Conservation (phyloP, 2,113 vertebrate genomes). For the Colossoma macropomum region DNA sequence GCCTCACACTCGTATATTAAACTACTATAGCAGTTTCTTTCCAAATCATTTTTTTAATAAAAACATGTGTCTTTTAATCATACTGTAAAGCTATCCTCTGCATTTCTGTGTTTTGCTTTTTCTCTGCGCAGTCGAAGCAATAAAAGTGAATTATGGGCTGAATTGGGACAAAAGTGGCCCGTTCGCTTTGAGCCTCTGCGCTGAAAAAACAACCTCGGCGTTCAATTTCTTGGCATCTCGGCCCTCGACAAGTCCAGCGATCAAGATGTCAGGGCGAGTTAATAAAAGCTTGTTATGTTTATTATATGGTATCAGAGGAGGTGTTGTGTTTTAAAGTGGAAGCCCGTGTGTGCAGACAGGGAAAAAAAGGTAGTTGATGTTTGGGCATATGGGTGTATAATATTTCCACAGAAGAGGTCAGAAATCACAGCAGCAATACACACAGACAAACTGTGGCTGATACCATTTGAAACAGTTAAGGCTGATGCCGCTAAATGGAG, state of each 20-base stretch:
- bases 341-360: conserved; percentile 14
- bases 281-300: conserved; percentile 46
- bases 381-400: conserved; percentile 28
- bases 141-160: conserved; percentile 41
- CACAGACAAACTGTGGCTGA: conserved; percentile 1
- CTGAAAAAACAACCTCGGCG: neutral
- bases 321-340: conserved; percentile 35
- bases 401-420: conserved; percentile 19
- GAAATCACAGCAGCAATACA: conserved; percentile 21
- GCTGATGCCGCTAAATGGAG: conserved; percentile 26
- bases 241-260: conserved; percentile 6
- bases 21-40: conserved; percentile 36
- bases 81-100: conserved; percentile 38
- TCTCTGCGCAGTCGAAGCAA: conserved; percentile 3
- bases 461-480: neutral
- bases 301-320: conserved; percentile 35
- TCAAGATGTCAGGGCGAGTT: conserved; percentile 35
- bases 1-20: conserved; percentile 63
- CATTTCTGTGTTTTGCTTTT: conserved; percentile 25
- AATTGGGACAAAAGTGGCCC: conserved; percentile 26
- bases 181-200: neutral
- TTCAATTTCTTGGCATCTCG: neutral
- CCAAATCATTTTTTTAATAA: conserved; percentile 29
- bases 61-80: conserved; percentile 29
- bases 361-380: conserved; percentile 12